These are phyloP conservation scores for Synergus laeviventris DNA, from an alignment of 2,888 invertebrate genomes.

Conservation along the genomic window DNA sequence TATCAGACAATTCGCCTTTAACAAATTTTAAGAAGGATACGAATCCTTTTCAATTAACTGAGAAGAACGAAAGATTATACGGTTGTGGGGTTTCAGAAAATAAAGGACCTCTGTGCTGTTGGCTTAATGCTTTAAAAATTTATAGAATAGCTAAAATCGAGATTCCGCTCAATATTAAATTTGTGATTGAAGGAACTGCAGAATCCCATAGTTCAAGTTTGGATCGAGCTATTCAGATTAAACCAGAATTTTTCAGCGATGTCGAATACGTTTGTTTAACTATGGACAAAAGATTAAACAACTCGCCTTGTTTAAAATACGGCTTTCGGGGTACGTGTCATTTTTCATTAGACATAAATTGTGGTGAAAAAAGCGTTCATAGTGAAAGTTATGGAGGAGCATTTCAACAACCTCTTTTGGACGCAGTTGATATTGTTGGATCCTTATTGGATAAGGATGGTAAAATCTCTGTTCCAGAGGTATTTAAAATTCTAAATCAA, in stretches of 20 bases:
- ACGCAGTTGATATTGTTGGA: slow-evolving; percentile 53
- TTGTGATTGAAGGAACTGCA: slow-evolving; percentile 59
- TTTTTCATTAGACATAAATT: slow-evolving; percentile 54
- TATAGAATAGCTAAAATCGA: slow-evolving; percentile 51
- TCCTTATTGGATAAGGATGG: slow-evolving; percentile 56
- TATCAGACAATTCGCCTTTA: slow-evolving; percentile 48
- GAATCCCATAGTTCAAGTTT: slow-evolving; percentile 55
- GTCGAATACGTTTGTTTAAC: slow-evolving; percentile 58
- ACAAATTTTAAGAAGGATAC: slow-evolving; percentile 25
- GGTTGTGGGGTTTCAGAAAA: slow-evolving; percentile 56
- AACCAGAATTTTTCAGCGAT: slow-evolving; percentile 55
- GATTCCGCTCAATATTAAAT: slow-evolving; percentile 60
- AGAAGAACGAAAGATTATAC: slow-evolving; percentile 54
- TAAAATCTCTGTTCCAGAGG: slow-evolving; percentile 54
- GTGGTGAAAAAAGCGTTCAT: slow-evolving; percentile 56
- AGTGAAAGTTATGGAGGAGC: slow-evolving; percentile 58
- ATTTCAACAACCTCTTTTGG: slow-evolving; percentile 60
- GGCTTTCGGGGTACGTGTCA: slow-evolving; percentile 59
- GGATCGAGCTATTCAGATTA: slow-evolving; percentile 49
- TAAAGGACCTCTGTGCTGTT: slow-evolving; percentile 58
- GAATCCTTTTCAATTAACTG: slow-evolving; percentile 49
- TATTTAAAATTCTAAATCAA: slow-evolving; percentile 43
- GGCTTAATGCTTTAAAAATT: slow-evolving; percentile 59
- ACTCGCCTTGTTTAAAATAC: slow-evolving; percentile 59
- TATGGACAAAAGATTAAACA: slow-evolving; percentile 55